Evolutionary conservation across 2,888 invertebrate genomes (phyloP).

Genomic region (Phlogophora meticulosa): DNA sequence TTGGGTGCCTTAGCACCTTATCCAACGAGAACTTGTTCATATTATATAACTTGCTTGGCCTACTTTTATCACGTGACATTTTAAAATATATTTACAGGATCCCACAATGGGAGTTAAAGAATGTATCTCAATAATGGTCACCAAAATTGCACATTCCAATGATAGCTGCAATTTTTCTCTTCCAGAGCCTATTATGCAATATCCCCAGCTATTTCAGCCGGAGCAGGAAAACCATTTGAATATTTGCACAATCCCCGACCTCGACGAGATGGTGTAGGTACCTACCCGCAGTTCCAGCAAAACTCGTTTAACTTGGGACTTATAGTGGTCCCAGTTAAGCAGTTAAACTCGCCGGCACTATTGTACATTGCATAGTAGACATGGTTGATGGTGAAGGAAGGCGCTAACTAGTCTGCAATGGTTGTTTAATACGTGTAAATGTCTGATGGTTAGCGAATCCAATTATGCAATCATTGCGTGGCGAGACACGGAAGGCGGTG

Average conservation of each 20-base stretch:
- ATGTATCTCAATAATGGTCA: conserved; percentile 29
- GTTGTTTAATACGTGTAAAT: conserved; percentile 66
- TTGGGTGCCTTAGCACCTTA: conserved; percentile 9
- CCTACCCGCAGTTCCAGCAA: conserved; percentile 79
- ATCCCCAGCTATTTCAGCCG: conserved; percentile 66
- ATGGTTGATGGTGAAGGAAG: conserved; percentile 17
- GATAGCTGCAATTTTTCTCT: conserved; percentile 23
- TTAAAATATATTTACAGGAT: conserved; percentile 31
- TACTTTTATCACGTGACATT: conserved; percentile 39
- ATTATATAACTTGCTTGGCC: conserved; percentile 37
- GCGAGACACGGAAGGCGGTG: conserved; percentile 86
- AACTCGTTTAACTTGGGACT: conserved; percentile 82
- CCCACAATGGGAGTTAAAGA: conserved; percentile 6
- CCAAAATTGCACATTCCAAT: conserved; percentile 28
- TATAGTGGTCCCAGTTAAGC: conserved; percentile 56
- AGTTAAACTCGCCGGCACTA: conserved; percentile 52
- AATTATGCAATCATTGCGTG: conserved; percentile 85
- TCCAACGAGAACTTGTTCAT: conserved; percentile 33
- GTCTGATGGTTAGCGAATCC: conserved; percentile 59
- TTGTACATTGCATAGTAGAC: conserved; percentile 60
- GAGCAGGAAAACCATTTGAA: conserved; percentile 84
- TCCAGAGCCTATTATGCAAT: conserved; percentile 62
- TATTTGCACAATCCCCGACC: conserved; percentile 86
- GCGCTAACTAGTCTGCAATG: conserved; percentile 63
- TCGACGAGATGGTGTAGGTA: conserved; percentile 81